A percentile compares a stretch with the other conserved stretches of the same genome.
phyloP scores from a whole-genome alignment of 2,113 vertebrate genomes.

The Cyphomyrus plagiostoma region DNA sequence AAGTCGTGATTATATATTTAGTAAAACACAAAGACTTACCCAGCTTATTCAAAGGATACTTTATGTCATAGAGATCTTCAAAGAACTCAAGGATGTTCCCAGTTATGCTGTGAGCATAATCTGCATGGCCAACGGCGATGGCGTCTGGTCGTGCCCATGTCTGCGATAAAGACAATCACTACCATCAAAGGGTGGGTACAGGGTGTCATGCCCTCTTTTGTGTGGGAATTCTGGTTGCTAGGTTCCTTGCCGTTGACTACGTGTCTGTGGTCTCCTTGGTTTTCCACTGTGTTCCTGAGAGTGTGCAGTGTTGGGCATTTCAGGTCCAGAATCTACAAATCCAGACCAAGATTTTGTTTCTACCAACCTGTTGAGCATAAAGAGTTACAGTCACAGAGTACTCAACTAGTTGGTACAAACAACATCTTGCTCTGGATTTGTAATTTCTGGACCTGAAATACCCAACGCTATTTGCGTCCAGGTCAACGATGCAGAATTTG shows the following conservation, averaged over 20 bases:
- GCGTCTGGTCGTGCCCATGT: conserved; percentile 52
- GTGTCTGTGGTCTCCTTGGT: neutral
- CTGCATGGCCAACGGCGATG: conserved; percentile 5
- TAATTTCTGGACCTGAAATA: neutral
- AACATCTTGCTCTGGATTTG: neutral
- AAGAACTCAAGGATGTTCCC: conserved; percentile 45
- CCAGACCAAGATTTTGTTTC: neutral
- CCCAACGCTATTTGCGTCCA: neutral
- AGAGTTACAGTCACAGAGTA: neutral
- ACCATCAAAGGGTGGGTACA: neutral
- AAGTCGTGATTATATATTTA: neutral
- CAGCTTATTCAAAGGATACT: conserved; percentile 41
- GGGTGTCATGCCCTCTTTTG: neutral
- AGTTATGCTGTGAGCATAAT: conserved; percentile 42
- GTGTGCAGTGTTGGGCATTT: neutral
- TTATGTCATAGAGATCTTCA: conserved; percentile 18
- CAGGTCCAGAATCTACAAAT: neutral
- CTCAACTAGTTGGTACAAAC: neutral
- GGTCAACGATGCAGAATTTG: neutral
- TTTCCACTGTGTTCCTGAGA: neutral
- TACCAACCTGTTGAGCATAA: neutral
- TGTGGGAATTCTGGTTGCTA: neutral
- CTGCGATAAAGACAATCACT: conserved; percentile 28
- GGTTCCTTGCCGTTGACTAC: neutral
- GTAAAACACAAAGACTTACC: conserved; percentile 37